Conservation (phyloP, 2,797 vertebrate genomes). For the Cirrhinus molitorella region DNA sequence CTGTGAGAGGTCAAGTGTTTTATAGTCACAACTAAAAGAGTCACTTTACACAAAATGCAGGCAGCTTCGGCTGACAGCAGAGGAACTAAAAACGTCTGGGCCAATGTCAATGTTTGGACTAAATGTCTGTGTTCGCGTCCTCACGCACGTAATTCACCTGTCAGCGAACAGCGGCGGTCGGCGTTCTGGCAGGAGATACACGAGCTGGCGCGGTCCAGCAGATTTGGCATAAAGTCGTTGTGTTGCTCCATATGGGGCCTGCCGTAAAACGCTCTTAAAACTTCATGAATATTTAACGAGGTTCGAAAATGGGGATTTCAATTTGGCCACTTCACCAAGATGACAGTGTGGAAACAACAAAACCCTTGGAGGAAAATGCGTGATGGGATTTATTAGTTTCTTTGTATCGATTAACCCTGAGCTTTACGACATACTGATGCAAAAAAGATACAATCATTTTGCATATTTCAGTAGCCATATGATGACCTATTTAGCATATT, state of each 20-base stretch:
- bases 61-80: conserved; percentile 14
- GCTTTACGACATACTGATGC: not conserved
- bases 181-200: conserved; percentile 58
- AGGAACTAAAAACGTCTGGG: conserved; percentile 5
- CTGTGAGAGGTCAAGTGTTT: conserved; percentile 5
- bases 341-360: not conserved
- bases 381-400: not conserved
- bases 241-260: not conserved
- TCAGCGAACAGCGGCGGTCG: conserved; percentile 53
- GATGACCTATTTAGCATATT: not conserved
- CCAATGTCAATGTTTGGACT: conserved; percentile 48
- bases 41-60: not conserved
- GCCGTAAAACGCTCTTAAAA: not conserved
- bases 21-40: conserved; percentile 12
- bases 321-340: not conserved
- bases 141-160: conserved; percentile 63
- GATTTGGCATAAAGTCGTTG: not conserved
- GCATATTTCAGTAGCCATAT: not conserved
- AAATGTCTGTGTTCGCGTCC: conserved; percentile 60
- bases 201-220: conserved; percentile 54
- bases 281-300: conserved; percentile 11
- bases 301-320: not conserved
- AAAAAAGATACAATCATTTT: not conserved
- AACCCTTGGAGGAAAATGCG: not conserved
- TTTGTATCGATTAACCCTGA: not conserved